Evolutionary conservation across 2,888 invertebrate genomes (phyloP), one percentile per base, ranked within the genome.

Genomic region (Polylopha cassiicola): DNA sequence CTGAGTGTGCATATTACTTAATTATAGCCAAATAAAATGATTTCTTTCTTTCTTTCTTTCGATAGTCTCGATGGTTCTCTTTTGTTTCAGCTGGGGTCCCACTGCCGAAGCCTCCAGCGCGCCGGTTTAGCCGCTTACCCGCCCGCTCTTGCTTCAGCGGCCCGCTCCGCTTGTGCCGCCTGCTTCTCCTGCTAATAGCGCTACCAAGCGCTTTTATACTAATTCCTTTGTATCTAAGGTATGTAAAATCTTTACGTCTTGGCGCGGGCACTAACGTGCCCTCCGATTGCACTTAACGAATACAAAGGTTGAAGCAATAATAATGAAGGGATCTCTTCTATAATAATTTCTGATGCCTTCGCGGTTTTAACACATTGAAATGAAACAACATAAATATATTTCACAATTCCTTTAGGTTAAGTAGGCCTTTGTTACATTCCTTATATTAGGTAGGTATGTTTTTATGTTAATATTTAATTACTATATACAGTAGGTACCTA

Each of bases 141-240:
- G 49, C 67, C 0, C 55, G 73, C 3, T 58, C 71, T 1, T 79
- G 79, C 54, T 73, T 68, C 59, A 54, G 58, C 37, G 89, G 88
- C 0, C 91, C 92, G 0, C 59, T 90, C 29, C 77, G 89, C 44
- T 82, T 91, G 3, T 71, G 89, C 43, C 80, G 90, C 14, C 81
- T 93, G 30, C 87, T 91, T 38, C 57, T 88, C 0, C 69, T 93
- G 23, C 88, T 91, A 29, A 88, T 91, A 3, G 51, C 90, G 3
- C 65, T 92, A n/a, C 93, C 93, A 0, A 86, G 88, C n/a, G 36
- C 89, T 16, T 85, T 92, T 38, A 87, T 92, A 41, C 86, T 90
- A 15, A 78, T 90, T 3, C 92, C 92, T 1, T 73, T 93, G 14
- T 92, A 92, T 58, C 75, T 93, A 75, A 87, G 92, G 87, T 86